Percentiles rank a stretch among this genome's conserved stretches.
Conservation (phyloP, 2,888 invertebrate species). For the Apodemia mormo region DNA sequence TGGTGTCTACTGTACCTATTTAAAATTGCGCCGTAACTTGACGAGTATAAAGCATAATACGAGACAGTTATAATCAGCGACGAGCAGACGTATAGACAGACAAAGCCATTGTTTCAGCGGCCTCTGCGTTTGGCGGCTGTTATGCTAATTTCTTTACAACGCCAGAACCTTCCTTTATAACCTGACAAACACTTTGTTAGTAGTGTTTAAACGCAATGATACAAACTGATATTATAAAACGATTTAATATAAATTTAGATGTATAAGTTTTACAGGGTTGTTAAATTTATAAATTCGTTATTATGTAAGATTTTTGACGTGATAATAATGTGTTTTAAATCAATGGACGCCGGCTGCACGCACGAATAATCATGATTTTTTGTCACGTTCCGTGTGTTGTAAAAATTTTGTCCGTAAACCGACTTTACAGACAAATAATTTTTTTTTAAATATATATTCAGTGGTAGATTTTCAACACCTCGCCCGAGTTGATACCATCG, state of each 20-base stretch:
- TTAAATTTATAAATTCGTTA: no score
- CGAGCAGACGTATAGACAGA: constrained; percentile 64
- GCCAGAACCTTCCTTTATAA: constrained; percentile 59
- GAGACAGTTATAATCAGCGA: constrained; percentile 62
- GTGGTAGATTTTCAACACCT: no score
- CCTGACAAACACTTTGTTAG: constrained; percentile 60
- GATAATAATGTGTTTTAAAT: no score
- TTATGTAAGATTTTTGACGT: no score
- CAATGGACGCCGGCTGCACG: no score
- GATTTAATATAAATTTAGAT: not conserved
- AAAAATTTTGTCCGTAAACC: no score
- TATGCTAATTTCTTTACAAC: constrained; percentile 77
- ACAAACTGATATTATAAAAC: constrained; percentile 29
- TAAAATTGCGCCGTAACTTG: constrained; percentile 52
- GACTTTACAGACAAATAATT: no score
- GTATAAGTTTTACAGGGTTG: no score
- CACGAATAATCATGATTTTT: no score
- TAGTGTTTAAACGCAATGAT: constrained; percentile 46
- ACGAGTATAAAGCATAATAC: constrained; percentile 46
- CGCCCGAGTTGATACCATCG: no score
- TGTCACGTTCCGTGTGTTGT: no score
- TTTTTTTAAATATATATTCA: no score
- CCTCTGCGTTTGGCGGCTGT: constrained; percentile 67
- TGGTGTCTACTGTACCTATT: constrained; percentile 35
- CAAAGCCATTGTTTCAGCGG: constrained; percentile 74